Base-by-base conservation (phyloP, 2,113 vertebrate species). In the Tylochromis polylepis region DNA sequence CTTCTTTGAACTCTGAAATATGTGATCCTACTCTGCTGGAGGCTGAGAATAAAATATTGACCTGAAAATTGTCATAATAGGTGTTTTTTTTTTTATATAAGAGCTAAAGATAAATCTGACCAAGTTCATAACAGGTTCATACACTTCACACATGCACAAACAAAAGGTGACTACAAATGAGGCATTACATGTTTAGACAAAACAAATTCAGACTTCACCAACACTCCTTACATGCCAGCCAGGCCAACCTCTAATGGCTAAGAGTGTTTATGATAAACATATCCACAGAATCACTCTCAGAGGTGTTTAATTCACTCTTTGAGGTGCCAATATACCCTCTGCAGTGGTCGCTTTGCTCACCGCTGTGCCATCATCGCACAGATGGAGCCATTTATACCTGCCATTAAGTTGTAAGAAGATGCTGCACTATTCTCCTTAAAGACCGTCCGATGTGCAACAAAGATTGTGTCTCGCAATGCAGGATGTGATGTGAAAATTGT, bases 231-330 rank as follows among this genome's bases (percentile, higher is more conserved):
- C 20, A 58, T 62, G 56, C 31, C 77, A 88, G 43, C 62, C 58
- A 85, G 89, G 65, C 56, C 87, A 82, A 77, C 72, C 15, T 75
- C 27, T 82, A 38, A 84, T 70, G 72, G 43, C 67, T 51, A 51
- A 79, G 51, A 83, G 27, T 16, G 38, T 81, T 82, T 83, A 87
- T 88, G 82, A 88, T 91, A 91, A 67, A 38, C 60, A 67, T 38
- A 88, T 85, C 88, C 51, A 83, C 29, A 70, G 7, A 29, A 82
- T 51, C 57, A 43, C 55, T 10, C 41, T 72, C 8, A 85, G 57
- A 85, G 56, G 81, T 81, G 78, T 87, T 86, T 85, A 83, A 83
- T 51, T 49, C 62, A 65, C 22, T 53, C 72, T 91, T 89, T 90
- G 34, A 65, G 60, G 34, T 65, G 60, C 20, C 38, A 65, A 65